Evolutionary conservation across 2,797 vertebrate genomes (phyloP).

Genomic region (Perodicticus potto): DNA sequence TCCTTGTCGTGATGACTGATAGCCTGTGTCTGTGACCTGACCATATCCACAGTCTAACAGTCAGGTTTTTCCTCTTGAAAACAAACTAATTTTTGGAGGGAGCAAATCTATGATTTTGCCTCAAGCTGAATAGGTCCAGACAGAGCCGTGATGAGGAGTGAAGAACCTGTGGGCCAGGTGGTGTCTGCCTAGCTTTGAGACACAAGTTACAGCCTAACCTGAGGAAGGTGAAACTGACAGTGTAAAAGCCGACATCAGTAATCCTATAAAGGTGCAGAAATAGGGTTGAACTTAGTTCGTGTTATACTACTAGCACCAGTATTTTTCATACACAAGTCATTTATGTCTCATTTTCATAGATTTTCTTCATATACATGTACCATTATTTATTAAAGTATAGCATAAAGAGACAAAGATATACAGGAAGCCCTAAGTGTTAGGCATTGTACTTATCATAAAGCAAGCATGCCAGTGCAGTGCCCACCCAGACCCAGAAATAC

Average conservation of each 20-base stretch:
- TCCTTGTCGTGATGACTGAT: neutral
- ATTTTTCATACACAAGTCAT: neutral
- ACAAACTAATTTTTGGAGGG: neutral
- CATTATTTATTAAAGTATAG: neutral
- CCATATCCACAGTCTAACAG: neutral
- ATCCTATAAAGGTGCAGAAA: neutral
- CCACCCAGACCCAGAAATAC: neutral
- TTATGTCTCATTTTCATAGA: neutral
- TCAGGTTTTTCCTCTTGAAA: constrained; percentile 9
- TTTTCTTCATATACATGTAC: neutral
- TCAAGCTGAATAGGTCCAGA: neutral
- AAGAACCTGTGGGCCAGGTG: neutral
- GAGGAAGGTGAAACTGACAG: neutral
- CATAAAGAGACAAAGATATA: neutral
- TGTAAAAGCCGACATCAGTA: neutral
- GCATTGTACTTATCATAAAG: neutral
- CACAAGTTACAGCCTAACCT: neutral
- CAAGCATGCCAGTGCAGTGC: neutral
- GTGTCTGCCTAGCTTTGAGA: neutral
- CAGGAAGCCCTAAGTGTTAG: neutral
- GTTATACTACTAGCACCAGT: neutral
- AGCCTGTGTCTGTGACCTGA: neutral
- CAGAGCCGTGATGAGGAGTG: neutral
- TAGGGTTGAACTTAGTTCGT: neutral
- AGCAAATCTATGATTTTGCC: neutral